A percentile compares a stretch with the other conserved stretches of the same genome.
phyloP scores from a whole-genome alignment of 2,797 vertebrate species.

The Peromyscus eremicus region DNA sequence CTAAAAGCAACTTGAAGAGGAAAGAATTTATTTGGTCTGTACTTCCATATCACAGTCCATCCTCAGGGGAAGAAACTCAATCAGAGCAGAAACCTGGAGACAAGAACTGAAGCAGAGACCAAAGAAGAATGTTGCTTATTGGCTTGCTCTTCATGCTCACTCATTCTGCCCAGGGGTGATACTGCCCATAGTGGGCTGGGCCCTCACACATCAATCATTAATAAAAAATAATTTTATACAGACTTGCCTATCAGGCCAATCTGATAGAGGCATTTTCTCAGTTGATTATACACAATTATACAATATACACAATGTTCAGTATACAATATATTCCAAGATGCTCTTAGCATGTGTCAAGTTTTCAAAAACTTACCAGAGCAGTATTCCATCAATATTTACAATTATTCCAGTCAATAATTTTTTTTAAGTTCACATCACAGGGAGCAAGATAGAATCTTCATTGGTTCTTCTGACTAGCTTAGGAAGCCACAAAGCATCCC shows the following conservation, averaged over 20 bases:
- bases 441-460: slow-evolving; percentile 21
- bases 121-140: background rate
- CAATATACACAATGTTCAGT: no score
- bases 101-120: background rate
- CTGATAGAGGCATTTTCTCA: background rate
- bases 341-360: background rate
- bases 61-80: background rate
- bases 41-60: background rate
- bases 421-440: background rate
- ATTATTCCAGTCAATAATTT: background rate
- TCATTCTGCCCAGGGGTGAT: background rate
- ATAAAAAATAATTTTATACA: background rate
- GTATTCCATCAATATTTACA: background rate
- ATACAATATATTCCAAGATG: background rate
- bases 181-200: background rate
- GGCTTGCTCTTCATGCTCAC: background rate
- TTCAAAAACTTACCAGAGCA: background rate
- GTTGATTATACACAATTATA: background rate
- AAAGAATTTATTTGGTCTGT: background rate
- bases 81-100: background rate
- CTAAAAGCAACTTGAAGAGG: background rate
- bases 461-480: slow-evolving; percentile 13
- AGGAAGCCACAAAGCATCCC: background rate
- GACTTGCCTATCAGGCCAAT: background rate
- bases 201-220: background rate